phyloP scores from a whole-genome alignment of 2,888 invertebrate species.

The Calliopum simillimum region DNA sequence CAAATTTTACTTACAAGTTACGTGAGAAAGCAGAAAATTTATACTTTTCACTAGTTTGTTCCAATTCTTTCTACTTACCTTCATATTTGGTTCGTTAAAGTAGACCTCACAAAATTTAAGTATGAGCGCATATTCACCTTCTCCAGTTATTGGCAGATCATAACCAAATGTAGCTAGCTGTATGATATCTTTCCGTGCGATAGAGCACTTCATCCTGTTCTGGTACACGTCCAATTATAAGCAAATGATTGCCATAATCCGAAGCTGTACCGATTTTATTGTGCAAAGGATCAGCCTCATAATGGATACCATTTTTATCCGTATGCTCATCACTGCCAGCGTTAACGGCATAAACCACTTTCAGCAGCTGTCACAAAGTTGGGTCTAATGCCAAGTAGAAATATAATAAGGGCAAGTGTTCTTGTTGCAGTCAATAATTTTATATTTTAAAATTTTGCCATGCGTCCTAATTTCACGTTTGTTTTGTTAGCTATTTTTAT shows the following conservation, averaged over 20 bases:
- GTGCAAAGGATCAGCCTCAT: constrained; percentile 85
- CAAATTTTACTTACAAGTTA: no score
- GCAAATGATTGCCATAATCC: constrained; percentile 91
- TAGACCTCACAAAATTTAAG: constrained; percentile 98
- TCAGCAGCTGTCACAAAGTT: constrained; percentile 34
- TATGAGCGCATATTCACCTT: constrained; percentile 94
- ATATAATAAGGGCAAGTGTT: background rate
- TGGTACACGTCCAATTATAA: constrained; percentile 86
- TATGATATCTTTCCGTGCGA: constrained; percentile 96
- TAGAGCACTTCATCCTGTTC: constrained; percentile 87
- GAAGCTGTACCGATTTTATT: constrained; percentile 77
- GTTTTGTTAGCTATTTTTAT: constrained; percentile 29
- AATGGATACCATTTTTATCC: constrained; percentile 88
- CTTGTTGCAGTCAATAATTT: background rate
- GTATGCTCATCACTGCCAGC: constrained; percentile 92
- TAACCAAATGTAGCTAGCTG: constrained; percentile 95
- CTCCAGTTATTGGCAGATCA: constrained; percentile 86
- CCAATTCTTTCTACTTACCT: constrained; percentile 69
- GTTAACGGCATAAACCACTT: constrained; percentile 88
- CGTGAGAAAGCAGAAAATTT: no score
- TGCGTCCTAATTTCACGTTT: constrained; percentile 9
- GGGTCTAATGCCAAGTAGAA: constrained; percentile 3
- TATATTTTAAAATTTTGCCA: no score
- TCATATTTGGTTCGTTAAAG: constrained; percentile 92
- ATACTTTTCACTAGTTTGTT: no score